phyloP scores from a whole-genome alignment of 1,140 invertebrate genomes.

The Leptinotarsa texana region DNA sequence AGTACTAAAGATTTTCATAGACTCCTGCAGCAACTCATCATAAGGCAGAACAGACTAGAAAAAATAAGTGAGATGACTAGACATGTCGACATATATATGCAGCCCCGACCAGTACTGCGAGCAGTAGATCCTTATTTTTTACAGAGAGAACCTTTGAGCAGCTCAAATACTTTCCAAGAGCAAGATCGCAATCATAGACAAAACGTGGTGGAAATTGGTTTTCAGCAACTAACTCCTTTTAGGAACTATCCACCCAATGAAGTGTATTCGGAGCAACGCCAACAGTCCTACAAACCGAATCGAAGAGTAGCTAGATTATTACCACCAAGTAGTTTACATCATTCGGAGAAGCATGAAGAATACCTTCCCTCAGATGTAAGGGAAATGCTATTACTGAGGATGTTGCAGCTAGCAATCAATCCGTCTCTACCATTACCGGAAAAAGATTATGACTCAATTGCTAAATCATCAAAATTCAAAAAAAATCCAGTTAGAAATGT shows the following conservation, averaged over 20 bases:
- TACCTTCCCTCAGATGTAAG: conserved; percentile 68
- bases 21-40: conserved; percentile 61
- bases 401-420: conserved; percentile 71
- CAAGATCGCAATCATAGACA: conserved; percentile 15
- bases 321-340: not conserved
- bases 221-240: conserved; percentile 17
- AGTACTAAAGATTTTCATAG: conserved; percentile 64
- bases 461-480: conserved; percentile 50
- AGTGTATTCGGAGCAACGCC: not conserved
- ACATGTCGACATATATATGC: conserved; percentile 33
- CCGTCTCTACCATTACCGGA: conserved; percentile 60
- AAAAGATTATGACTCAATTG: conserved; percentile 38
- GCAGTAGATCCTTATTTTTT: conserved; percentile 37
- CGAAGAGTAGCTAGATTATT: conserved; percentile 42
- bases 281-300: conserved; percentile 28
- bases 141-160: conserved; percentile 16
- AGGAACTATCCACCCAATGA: not conserved
- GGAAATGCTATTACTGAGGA: conserved; percentile 69
- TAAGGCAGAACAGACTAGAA: conserved; percentile 61
- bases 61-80: conserved; percentile 51
- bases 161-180: conserved; percentile 19
- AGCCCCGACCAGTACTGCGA: conserved; percentile 35
- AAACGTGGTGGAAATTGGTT: conserved; percentile 8
- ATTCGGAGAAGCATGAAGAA: conserved; percentile 57
- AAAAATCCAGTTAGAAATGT: conserved; percentile 64